These are phyloP conservation scores for Ichneumoninae sp. DNA, from an alignment of 2,888 invertebrate species.

Conservation along the genomic window DNA sequence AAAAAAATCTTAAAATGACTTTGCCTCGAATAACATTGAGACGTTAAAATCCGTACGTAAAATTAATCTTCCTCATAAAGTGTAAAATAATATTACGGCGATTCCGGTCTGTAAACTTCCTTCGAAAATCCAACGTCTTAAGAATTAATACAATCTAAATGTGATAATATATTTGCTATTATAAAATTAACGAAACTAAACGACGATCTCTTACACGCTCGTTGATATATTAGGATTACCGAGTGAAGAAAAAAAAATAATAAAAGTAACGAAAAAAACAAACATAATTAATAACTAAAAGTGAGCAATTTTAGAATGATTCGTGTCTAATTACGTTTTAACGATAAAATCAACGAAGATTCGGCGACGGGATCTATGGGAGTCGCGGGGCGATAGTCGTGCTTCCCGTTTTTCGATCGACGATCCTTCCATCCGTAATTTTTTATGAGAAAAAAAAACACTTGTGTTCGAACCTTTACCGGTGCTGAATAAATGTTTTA, in stretches of 20 bases:
- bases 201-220: constrained; percentile 72
- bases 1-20: background rate
- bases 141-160: constrained; percentile 84
- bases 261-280: constrained; percentile 36
- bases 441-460: background rate
- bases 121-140: constrained; percentile 76
- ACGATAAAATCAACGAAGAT: constrained; percentile 45
- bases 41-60: background rate
- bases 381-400: constrained; percentile 53
- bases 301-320: constrained; percentile 67
- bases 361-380: constrained; percentile 35
- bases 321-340: constrained; percentile 62
- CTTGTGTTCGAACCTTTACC: constrained; percentile 43
- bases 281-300: constrained; percentile 24
- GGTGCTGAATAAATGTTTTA: constrained; percentile 32
- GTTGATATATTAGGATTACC: constrained; percentile 61
- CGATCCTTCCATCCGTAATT: constrained; percentile 31
- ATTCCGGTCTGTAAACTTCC: constrained; percentile 22
- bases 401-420: constrained; percentile 41
- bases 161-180: constrained; percentile 84
- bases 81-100: constrained; percentile 58
- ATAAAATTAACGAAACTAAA: constrained; percentile 74
- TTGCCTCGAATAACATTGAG: background rate
- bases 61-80: background rate
- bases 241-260: constrained; percentile 45